A percentile compares a stretch with the other conserved stretches of the same genome.
Conservation (phyloP, 1,140 invertebrate genomes). For the Cotesia vestalis region DNA sequence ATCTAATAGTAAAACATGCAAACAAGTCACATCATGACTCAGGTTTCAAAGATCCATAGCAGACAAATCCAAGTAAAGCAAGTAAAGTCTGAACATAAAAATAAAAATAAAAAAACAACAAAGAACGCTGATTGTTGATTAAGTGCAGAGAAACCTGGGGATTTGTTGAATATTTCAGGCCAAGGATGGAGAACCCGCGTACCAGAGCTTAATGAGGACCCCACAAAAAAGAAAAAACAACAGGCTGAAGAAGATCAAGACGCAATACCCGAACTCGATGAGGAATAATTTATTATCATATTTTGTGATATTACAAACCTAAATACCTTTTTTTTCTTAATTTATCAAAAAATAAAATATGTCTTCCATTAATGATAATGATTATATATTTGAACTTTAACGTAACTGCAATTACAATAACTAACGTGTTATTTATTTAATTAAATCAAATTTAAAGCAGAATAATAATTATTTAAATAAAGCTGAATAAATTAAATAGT, state of each 20-base stretch:
- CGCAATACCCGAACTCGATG: conserved; percentile 49
- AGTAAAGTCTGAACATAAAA: not conserved
- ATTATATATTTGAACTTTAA: no score
- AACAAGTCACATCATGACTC: not conserved
- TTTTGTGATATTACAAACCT: conserved; percentile 22
- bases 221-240: conserved; percentile 53
- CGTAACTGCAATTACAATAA: no score
- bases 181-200: conserved; percentile 64
- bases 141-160: conserved; percentile 46
- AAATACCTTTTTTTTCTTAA: not conserved
- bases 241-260: conserved; percentile 45
- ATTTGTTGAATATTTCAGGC: conserved; percentile 65
- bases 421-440: no score
- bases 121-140: conserved; percentile 12
- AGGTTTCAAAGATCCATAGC: no score
- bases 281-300: conserved; percentile 45
- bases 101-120: conserved; percentile 9
- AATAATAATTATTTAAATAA: no score
- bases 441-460: no score
- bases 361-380: no score
- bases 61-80: not conserved
- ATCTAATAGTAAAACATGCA: not conserved
- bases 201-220: conserved; percentile 63
- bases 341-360: conserved; percentile 20
- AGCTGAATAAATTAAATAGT: no score